Evolutionary conservation across 2,888 invertebrate species (phyloP), one percentile per base, ranked within the genome.

Genomic region (Saturnia japonica): DNA sequence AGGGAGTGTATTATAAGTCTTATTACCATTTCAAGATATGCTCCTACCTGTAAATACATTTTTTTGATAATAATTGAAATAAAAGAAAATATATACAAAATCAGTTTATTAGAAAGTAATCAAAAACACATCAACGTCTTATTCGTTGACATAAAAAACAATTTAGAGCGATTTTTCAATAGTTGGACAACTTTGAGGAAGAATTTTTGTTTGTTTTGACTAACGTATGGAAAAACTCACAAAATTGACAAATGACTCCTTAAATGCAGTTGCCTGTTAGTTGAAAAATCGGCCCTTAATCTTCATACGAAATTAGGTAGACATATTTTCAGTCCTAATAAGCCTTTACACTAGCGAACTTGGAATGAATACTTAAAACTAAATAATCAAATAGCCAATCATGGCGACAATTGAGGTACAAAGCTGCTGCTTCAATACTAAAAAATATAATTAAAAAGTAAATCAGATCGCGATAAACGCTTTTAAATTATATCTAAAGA

Each of bases 311-410:
- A 62, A 64, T 1, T 12, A 64, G n/a, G 9, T 25, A 19, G 3
- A 7, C 16, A 8, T 16, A 64, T 40, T n/a, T 64, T 40, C 16
- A 40, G 22, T 64, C 16, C 1, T n/a, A 64, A 40, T n/a, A 40
- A 40, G 9, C 2, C 7, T 19, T 64, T 40, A 40, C 8, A 40
- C 19, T 60, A 64, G 40, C n/a, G 28, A 12, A 40, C 28, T 60
- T 42, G 60, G 40, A 64, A 64, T 64, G 64, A 40, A n/a, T 64
- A 40, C 64, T 64, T 64, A 64, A 64, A 40, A 64, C 57, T 68
- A 68, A 54, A 60, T 60, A 60, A 68, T 40, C 34, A 51, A 68
- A 25, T 54, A 40, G 68, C 54, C 68, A 34, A 22, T 12, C 12
- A 60, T n/a, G 64, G 34, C 64, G n/a, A 64, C n/a, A 7, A 64